Conservation (phyloP, 2,113 vertebrate species). For the Gymnarchus niloticus region DNA sequence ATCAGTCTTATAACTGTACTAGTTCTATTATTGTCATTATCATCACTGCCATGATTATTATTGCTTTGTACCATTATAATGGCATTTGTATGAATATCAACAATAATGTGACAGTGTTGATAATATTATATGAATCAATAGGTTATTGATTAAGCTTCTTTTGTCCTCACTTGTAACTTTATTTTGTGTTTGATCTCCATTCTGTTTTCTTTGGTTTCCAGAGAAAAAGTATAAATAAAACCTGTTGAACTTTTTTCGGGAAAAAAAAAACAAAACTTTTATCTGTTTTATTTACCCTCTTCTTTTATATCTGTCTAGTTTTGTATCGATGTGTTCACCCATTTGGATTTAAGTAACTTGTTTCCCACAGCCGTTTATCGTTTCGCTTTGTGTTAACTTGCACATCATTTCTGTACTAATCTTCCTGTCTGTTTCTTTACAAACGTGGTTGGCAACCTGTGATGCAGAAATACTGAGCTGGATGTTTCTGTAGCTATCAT, state of each 20-base stretch:
- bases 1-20: constrained; percentile 71
- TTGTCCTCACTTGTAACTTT: constrained; percentile 61
- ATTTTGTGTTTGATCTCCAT: constrained; percentile 69
- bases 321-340: constrained; percentile 8
- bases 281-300: constrained; percentile 5
- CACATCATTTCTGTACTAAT: constrained; percentile 15
- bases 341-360: not conserved
- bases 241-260: constrained; percentile 22
- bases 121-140: constrained; percentile 57
- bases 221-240: constrained; percentile 63
- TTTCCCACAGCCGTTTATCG: not conserved
- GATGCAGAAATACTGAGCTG: not conserved
- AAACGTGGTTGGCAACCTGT: constrained; percentile 9
- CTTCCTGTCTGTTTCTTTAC: constrained; percentile 10
- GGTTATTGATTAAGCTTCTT: constrained; percentile 68
- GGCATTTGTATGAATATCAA: constrained; percentile 66
- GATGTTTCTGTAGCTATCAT: not conserved
- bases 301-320: not conserved
- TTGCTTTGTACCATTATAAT: constrained; percentile 65
- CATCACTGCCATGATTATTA: constrained; percentile 63
- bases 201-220: constrained; percentile 72
- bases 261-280: not conserved
- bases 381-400: not conserved
- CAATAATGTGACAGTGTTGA: constrained; percentile 69
- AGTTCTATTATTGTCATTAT: constrained; percentile 62